These are phyloP conservation scores for Odobenus rosmarus DNA, from an alignment of 2,113 vertebrate genomes.

Conservation along the genomic window DNA sequence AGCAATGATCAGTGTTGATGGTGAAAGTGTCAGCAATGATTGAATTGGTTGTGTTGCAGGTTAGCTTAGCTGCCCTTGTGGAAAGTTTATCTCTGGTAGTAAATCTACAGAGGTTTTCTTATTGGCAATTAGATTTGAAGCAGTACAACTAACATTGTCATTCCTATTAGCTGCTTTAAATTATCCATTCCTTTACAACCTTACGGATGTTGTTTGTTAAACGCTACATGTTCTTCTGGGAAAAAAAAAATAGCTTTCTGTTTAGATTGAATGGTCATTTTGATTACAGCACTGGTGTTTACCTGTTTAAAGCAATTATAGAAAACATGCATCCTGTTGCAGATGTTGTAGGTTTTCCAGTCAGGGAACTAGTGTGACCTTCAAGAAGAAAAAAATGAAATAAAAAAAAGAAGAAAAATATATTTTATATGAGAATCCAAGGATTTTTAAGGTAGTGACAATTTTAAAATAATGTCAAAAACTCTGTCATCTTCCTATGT, in stretches of 20 bases:
- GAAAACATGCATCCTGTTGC: constrained; percentile 68
- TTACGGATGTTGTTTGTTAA: constrained; percentile 71
- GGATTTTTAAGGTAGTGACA: neutral
- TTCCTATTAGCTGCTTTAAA: constrained; percentile 74
- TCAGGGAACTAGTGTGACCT: constrained; percentile 67
- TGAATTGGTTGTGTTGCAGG: neutral
- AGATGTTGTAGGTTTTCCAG: constrained; percentile 58
- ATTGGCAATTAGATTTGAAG: constrained; percentile 71
- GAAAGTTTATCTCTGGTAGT: constrained; percentile 57
- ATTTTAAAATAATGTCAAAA: constrained; percentile 28
- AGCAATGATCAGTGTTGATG: neutral
- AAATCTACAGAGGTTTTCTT: constrained; percentile 55
- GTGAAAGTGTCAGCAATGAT: neutral
- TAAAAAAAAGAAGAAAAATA: neutral
- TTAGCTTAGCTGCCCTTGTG: neutral
- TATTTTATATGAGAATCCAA: neutral
- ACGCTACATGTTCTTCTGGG: constrained; percentile 40
- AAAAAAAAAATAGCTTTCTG: constrained; percentile 24
- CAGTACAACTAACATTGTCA: constrained; percentile 58
- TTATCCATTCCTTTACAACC: constrained; percentile 63
- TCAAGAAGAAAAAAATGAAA: constrained; percentile 66
- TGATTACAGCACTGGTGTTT: constrained; percentile 69
- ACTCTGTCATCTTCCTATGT: neutral
- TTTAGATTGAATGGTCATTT: constrained; percentile 72
- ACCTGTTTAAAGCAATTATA: constrained; percentile 79